These are phyloP conservation scores for Oncorhynchus keta DNA, from an alignment of 2,113 vertebrate species.

Conservation along the genomic window DNA sequence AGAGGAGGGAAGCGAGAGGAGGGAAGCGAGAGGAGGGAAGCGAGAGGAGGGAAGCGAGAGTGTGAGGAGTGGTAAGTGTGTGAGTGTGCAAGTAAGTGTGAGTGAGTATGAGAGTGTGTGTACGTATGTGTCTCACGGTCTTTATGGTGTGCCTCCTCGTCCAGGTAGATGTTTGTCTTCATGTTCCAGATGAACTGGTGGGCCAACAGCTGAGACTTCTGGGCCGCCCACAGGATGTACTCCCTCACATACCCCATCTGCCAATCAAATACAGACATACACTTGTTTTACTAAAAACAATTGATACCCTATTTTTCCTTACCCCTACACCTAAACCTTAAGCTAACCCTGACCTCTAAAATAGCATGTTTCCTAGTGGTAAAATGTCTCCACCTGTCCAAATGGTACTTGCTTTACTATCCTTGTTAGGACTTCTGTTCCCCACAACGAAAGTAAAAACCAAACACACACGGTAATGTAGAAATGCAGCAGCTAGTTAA, in stretches of 20 bases:
- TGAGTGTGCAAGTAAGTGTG: no score
- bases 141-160: slow-evolving; percentile 94
- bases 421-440: not conserved
- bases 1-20: no score
- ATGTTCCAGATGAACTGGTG: slow-evolving; percentile 99
- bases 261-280: not conserved
- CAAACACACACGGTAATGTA: not conserved
- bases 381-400: no score
- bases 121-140: slow-evolving; percentile 82
- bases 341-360: no score
- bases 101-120: not conserved
- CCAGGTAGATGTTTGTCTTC: slow-evolving; percentile 97
- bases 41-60: no score
- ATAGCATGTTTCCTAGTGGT: no score
- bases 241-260: slow-evolving; percentile 98
- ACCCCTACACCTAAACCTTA: no score
- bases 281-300: no score
- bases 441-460: no score
- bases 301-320: no score
- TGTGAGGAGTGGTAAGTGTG: not conserved
- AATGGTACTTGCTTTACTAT: no score
- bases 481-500: not conserved
- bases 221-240: slow-evolving; percentile 96
- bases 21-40: no score
- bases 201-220: slow-evolving; percentile 95